Conservation (phyloP, 2,888 invertebrate species). For the Plagodis pulveraria region DNA sequence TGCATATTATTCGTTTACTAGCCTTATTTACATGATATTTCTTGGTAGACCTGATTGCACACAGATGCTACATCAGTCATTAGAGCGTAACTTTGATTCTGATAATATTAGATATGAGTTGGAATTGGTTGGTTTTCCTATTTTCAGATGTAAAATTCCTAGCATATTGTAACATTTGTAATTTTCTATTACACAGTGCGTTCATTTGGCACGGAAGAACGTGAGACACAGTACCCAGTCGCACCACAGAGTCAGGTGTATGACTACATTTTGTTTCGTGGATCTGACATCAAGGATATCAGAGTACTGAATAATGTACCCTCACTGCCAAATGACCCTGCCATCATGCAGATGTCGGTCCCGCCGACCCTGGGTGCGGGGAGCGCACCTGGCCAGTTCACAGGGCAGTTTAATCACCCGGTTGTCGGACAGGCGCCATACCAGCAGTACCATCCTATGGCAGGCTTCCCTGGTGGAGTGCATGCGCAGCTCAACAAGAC, state of each 20-base stretch:
- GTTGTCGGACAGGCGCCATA: slow-evolving; percentile 86
- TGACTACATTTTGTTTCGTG: slow-evolving; percentile 99
- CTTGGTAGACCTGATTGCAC: too few relatives aligned
- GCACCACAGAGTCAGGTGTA: slow-evolving; percentile 99
- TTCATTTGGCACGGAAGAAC: slow-evolving; percentile 99
- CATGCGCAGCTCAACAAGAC: slow-evolving; percentile 79
- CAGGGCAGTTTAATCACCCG: slow-evolving; percentile 88
- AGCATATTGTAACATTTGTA: slow-evolving; percentile 2
- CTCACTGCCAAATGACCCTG: slow-evolving; percentile 97
- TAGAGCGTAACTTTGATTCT: too few relatives aligned
- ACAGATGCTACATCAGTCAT: too few relatives aligned
- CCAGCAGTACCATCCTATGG: slow-evolving; percentile 80
- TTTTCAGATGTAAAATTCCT: not conserved
- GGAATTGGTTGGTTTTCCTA: too few relatives aligned
- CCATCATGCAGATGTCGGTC: slow-evolving; percentile 96
- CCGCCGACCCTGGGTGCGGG: slow-evolving; percentile 88
- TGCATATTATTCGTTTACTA: too few relatives aligned
- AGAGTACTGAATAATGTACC: slow-evolving; percentile 96
- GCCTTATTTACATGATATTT: too few relatives aligned
- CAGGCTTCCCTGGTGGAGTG: slow-evolving; percentile 78
- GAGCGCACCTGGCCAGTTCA: slow-evolving; percentile 86
- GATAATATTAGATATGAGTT: too few relatives aligned
- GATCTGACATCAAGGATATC: slow-evolving; percentile 99
- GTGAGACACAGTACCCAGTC: slow-evolving; percentile 97
- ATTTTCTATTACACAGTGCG: slow-evolving; percentile 88